phyloP scores from a whole-genome alignment of 2,888 invertebrate species.

The Coelopa pilipes region DNA sequence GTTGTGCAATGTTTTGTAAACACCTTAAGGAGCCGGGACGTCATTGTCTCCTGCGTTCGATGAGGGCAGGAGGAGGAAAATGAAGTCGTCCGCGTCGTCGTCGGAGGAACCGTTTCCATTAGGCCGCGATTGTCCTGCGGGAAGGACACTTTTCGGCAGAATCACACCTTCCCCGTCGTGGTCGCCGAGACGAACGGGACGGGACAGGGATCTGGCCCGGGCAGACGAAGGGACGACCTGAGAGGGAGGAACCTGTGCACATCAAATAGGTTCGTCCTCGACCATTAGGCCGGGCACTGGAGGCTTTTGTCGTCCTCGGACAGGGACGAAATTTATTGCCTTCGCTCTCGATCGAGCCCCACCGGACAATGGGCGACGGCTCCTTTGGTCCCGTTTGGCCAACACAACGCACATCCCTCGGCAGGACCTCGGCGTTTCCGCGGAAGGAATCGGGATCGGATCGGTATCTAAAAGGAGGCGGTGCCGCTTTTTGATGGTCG shows the following conservation, averaged over 20 bases:
- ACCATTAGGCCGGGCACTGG: background rate
- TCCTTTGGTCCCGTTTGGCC: background rate
- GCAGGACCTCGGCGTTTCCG: background rate
- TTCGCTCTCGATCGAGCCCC: background rate
- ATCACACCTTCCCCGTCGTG: slow-evolving; percentile 7
- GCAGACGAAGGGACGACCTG: slow-evolving; percentile 4
- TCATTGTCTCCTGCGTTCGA: too few species aligned
- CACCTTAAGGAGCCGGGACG: slow-evolving; percentile 45
- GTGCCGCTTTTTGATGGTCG: slow-evolving; percentile 12
- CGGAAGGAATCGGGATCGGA: background rate
- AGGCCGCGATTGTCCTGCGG: slow-evolving; percentile 24
- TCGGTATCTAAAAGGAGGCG: slow-evolving; percentile 25
- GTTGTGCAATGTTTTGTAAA: slow-evolving; percentile 59
- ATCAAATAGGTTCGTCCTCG: slow-evolving; percentile 35
- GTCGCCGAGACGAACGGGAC: too few species aligned
- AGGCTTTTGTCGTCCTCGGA: background rate
- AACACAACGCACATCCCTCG: background rate
- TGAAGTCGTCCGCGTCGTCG: too few species aligned
- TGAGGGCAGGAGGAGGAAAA: too few species aligned
- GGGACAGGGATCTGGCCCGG: too few species aligned
- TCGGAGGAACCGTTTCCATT: too few species aligned
- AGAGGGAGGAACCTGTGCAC: slow-evolving; percentile 37
- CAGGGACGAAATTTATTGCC: background rate
- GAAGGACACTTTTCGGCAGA: slow-evolving; percentile 21
- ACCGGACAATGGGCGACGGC: background rate